Base-by-base conservation (phyloP, 2,797 vertebrate species). In the Cossypha polioptera region DNA sequence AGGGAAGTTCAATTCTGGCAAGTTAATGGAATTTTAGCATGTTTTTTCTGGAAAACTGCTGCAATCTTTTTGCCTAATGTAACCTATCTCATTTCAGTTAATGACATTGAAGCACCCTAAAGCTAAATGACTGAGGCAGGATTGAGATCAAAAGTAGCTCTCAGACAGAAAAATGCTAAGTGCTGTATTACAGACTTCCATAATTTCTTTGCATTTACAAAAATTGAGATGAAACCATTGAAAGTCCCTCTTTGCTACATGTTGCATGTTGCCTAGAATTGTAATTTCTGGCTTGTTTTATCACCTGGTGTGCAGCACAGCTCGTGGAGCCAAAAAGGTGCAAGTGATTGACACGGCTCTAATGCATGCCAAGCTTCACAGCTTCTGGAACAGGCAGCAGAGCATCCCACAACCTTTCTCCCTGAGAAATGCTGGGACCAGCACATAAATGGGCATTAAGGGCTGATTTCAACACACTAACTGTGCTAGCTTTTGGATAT, bases 361-460 rank as follows among this genome's bases (percentile, higher is more conserved):
- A 38, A 35, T 20, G 35, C 55, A 9, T 1, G 2, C 22, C 16
- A 19, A 5, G 10, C 28, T 43, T 67, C 50, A 25, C 31, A 67
- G 10, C 28, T 21, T 28, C 33, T 33, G 29, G 26, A 24, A 19
- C 1, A 51, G 26, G 4, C 18, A 20, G 25, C 21, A 54, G 17
- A 48, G 45, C 54, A 31, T 9, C 31, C 17, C 8, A 0, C 1
- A 1, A 20, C 18, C 26, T 35, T 36, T 35, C 21, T 28, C 16
- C 35, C 59, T 24, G 11, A 58, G 62, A 87, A 87, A 57, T 25
- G 4, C 6, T 0, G 0, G 3, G 9, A 6, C 33, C 24, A 31
- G 40, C 18, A 7, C 5, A 1, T 0, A 4, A 4, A 5, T 9
- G 1, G 1, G 16, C 42, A 9, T 57, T 36, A 57, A 77, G 43